A percentile compares a stretch with the other conserved stretches of the same genome.
Evolutionary conservation across 2,113 vertebrate genomes (phyloP).

Genomic region (Guaruba guarouba): DNA sequence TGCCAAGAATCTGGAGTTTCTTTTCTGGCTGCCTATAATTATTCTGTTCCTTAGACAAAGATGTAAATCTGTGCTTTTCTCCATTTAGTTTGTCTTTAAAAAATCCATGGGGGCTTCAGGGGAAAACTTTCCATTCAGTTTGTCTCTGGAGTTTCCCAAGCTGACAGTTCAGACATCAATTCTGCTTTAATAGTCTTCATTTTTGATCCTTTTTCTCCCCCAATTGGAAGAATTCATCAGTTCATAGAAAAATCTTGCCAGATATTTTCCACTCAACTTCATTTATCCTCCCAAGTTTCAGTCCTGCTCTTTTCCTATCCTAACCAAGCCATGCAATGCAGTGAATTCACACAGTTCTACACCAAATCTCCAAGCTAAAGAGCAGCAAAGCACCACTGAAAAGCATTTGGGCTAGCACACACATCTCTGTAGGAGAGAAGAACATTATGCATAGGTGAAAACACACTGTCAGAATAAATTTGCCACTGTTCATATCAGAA

Average conservation of each 20-base stretch:
- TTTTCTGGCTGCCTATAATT: constrained; percentile 56
- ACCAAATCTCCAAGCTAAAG: background rate
- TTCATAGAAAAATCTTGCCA: background rate
- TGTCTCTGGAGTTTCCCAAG: constrained; percentile 47
- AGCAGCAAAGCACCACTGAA: background rate
- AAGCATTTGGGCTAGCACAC: background rate
- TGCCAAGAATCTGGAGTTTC: constrained; percentile 43
- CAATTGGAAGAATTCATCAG: constrained; percentile 10
- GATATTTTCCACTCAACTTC: background rate
- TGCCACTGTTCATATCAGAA: background rate
- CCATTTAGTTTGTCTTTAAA: constrained; percentile 42
- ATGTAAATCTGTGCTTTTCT: constrained; percentile 44
- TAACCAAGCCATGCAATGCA: background rate
- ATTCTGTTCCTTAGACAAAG: constrained; percentile 54
- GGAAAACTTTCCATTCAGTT: constrained; percentile 56
- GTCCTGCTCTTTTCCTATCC: background rate
- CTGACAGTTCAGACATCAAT: constrained; percentile 41
- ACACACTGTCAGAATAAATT: background rate
- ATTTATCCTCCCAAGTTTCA: background rate
- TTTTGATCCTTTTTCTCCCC: constrained; percentile 40
- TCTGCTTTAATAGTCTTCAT: constrained; percentile 32
- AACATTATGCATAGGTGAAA: background rate
- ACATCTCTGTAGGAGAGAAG: background rate
- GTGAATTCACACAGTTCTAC: background rate
- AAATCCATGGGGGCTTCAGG: constrained; percentile 39